Evolutionary conservation across 2,797 vertebrate species (phyloP).

Genomic region (Sebastes hubbsi): DNA sequence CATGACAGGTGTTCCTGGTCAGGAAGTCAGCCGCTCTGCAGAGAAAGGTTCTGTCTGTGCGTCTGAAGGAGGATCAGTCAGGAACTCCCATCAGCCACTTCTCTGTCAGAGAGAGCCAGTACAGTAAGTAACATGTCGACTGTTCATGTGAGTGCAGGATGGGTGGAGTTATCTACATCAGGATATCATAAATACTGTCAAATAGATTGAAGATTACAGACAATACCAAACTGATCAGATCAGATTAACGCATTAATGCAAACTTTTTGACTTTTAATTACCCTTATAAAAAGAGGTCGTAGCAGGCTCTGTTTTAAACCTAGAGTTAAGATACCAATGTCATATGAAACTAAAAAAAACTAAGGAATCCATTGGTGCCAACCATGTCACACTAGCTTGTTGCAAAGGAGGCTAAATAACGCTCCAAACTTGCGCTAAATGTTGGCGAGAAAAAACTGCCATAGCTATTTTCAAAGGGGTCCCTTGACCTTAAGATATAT

Average conservation of each 20-base stretch:
- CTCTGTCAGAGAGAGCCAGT: conserved; percentile 84
- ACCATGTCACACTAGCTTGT: too few relatives aligned
- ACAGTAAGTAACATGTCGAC: conserved; percentile 73
- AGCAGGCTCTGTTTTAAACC: too few relatives aligned
- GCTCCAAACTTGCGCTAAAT: too few relatives aligned
- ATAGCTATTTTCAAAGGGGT: too few relatives aligned
- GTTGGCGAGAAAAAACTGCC: too few relatives aligned
- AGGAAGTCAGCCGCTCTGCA: conserved; percentile 88
- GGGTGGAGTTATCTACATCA: not conserved
- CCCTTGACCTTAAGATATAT: too few relatives aligned
- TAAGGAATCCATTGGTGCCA: too few relatives aligned
- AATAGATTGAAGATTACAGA: not conserved
- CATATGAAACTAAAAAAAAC: too few relatives aligned
- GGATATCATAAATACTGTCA: not conserved
- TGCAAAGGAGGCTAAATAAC: too few relatives aligned
- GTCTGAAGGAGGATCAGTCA: conserved; percentile 76
- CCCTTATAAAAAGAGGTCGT: too few relatives aligned
- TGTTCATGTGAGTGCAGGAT: not conserved
- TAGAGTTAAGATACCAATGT: too few relatives aligned
- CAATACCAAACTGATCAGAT: not conserved
- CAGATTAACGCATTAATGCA: not conserved
- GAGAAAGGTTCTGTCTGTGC: conserved; percentile 92
- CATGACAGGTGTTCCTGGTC: conserved; percentile 90
- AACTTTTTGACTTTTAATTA: too few relatives aligned
- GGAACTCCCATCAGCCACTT: conserved; percentile 86